phyloP scores from a whole-genome alignment of 53 echinoderm and acorn worm species.

The Crossaster papposus region DNA sequence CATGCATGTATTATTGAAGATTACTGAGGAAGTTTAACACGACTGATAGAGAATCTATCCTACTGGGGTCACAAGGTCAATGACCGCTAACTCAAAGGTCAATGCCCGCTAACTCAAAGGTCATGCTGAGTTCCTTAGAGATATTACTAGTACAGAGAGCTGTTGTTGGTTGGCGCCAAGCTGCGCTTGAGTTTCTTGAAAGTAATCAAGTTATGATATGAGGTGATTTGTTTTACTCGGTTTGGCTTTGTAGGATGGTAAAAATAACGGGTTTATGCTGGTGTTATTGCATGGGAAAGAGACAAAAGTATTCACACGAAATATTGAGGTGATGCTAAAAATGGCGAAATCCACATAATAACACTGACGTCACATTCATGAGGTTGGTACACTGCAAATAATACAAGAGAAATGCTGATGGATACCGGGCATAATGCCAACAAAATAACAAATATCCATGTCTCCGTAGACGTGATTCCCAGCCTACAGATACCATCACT shows the following conservation, averaged over 20 bases:
- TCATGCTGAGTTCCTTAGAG: neutral
- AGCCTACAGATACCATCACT: neutral
- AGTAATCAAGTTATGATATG: no score
- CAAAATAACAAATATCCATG: neutral
- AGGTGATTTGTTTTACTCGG: no score
- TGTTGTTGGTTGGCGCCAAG: neutral
- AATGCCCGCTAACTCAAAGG: neutral
- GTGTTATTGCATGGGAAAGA: neutral
- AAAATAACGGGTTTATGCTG: neutral
- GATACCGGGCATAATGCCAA: no score
- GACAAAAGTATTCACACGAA: neutral
- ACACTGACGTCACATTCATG: no score
- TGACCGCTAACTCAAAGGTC: no score
- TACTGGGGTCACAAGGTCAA: neutral
- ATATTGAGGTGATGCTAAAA: neutral
- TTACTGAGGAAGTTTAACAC: neutral
- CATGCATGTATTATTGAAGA: neutral
- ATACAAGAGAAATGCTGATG: no score
- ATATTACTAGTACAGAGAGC: neutral
- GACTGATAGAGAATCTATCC: neutral
- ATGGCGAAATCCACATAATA: neutral
- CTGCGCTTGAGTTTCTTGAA: no score
- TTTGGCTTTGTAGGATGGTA: no score
- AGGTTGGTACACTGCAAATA: no score
- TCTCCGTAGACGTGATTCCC: neutral